These are phyloP conservation scores for Xanthia icteritia DNA, from an alignment of 2,888 invertebrate species.

Conservation along the genomic window DNA sequence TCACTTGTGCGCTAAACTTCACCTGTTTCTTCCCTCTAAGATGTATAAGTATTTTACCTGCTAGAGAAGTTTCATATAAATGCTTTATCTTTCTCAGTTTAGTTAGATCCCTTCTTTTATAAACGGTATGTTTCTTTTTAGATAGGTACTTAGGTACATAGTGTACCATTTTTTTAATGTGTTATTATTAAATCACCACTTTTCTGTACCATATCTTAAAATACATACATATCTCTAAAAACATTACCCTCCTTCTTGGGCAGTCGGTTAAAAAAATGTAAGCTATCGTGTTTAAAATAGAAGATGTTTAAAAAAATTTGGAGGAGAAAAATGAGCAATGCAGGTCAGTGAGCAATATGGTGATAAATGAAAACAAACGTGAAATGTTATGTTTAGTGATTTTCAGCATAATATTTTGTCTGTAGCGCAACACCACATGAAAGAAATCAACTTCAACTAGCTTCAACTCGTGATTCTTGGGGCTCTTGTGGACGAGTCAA, in stretches of 20 bases:
- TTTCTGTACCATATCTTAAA: too few species aligned
- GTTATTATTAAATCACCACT: not conserved
- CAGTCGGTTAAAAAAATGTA: too few species aligned
- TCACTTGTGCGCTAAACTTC: slow-evolving; percentile 64
- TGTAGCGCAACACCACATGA: not conserved
- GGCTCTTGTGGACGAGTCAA: not conserved
- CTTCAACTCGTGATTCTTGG: not conserved
- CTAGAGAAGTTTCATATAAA: slow-evolving; percentile 43
- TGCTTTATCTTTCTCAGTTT: slow-evolving; percentile 26
- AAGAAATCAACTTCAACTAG: slow-evolving; percentile 3
- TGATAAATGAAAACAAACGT: not conserved
- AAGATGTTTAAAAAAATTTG: not conserved
- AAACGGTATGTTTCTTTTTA: not conserved
- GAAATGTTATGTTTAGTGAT: not conserved
- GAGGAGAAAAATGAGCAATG: not conserved
- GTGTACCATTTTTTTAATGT: not conserved
- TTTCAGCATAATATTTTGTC: not conserved
- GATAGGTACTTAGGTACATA: not conserved
- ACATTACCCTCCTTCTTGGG: too few species aligned
- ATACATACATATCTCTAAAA: too few species aligned
- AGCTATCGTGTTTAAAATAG: not conserved
- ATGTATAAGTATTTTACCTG: slow-evolving; percentile 49
- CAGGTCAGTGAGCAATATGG: not conserved
- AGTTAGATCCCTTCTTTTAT: not conserved
- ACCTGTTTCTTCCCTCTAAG: slow-evolving; percentile 54